These are phyloP conservation scores for Drosophila pseudoananassae DNA, from an alignment of 1,140 invertebrate species.

Conservation along the genomic window DNA sequence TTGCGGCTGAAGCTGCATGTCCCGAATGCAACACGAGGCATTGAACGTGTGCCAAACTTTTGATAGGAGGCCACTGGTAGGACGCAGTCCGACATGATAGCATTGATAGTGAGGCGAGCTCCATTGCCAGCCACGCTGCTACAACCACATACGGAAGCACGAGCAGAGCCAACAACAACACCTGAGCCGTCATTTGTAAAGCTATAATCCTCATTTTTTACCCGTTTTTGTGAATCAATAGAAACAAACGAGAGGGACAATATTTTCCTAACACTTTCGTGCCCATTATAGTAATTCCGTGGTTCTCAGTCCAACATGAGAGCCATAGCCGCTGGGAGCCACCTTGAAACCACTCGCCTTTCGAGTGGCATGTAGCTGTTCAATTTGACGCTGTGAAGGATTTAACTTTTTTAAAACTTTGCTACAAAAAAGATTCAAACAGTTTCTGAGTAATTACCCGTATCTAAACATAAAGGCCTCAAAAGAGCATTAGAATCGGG, in stretches of 20 bases:
- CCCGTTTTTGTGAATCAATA: not conserved
- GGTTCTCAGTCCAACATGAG: not conserved
- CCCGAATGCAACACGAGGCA: constrained; percentile 19
- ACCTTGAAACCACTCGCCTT: not conserved
- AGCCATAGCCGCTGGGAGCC: not conserved
- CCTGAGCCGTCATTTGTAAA: not conserved
- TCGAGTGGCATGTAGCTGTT: not conserved
- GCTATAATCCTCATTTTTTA: not conserved
- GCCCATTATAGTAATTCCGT: no score
- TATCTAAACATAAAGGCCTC: no score
- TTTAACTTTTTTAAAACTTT: not conserved
- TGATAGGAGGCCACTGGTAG: not conserved
- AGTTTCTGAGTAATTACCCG: not conserved
- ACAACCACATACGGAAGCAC: not conserved
- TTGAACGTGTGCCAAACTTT: constrained; percentile 18
- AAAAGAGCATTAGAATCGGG: no score
- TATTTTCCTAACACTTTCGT: not conserved
- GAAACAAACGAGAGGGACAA: not conserved
- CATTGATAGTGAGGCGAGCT: constrained; percentile 9
- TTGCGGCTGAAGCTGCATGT: not conserved
- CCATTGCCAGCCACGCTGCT: constrained; percentile 3
- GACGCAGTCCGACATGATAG: constrained; percentile 18
- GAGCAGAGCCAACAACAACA: not conserved
- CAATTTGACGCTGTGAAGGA: not conserved
- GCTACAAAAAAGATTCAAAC: not conserved